Percentiles rank a stretch among this genome's conserved stretches.
These are phyloP conservation scores for Meles meles DNA, from an alignment of 2,113 vertebrate species.

Conservation along the genomic window DNA sequence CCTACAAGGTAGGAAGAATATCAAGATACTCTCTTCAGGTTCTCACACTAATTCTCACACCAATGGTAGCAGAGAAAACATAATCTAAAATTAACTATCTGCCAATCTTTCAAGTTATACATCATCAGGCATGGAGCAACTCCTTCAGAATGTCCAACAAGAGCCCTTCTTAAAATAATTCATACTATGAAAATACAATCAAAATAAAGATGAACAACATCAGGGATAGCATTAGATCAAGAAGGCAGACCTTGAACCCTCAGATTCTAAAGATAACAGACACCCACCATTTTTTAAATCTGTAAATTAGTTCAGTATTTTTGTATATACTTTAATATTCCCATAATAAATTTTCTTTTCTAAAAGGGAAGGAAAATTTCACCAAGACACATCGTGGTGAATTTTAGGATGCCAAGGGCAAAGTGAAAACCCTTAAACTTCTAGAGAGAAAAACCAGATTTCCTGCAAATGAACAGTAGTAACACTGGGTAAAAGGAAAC, in stretches of 20 bases:
- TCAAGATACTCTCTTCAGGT: neutral
- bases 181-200: neutral
- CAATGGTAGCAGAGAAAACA: neutral
- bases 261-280: slow-evolving; percentile 7
- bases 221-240: neutral
- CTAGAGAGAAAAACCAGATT: neutral
- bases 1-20: neutral
- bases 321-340: neutral
- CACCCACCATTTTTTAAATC: neutral
- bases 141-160: neutral
- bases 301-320: neutral
- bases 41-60: neutral
- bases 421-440: neutral
- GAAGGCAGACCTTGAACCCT: neutral
- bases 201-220: neutral
- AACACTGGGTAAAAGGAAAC: neutral
- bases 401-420: neutral
- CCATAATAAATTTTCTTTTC: neutral
- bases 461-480: neutral
- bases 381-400: neutral
- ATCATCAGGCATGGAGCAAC: neutral
- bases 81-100: neutral
- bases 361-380: neutral
- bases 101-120: neutral
- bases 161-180: neutral